These are phyloP conservation scores for Sisor rabdophorus DNA, from an alignment of 2,113 vertebrate genomes.

Conservation along the genomic window DNA sequence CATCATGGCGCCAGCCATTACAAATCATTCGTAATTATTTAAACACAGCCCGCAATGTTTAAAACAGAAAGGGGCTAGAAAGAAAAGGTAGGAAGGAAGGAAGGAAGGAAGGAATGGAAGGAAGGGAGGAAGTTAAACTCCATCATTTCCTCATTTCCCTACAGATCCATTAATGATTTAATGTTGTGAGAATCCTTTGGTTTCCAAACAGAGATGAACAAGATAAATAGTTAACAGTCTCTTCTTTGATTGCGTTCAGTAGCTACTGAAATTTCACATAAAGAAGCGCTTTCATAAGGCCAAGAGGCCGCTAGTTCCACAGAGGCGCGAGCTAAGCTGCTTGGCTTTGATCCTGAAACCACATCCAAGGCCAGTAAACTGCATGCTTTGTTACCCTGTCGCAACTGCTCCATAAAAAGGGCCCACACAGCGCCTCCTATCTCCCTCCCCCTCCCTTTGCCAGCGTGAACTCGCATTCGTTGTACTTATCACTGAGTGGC, in stretches of 20 bases:
- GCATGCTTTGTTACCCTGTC: slow-evolving; percentile 60
- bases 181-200: slow-evolving; percentile 41
- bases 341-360: slow-evolving; percentile 68
- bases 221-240: slow-evolving; percentile 63
- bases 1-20: too few species aligned
- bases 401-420: slow-evolving; percentile 34
- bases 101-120: too few species aligned
- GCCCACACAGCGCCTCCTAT: slow-evolving; percentile 25
- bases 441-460: slow-evolving; percentile 9
- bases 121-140: slow-evolving; percentile 21
- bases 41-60: slow-evolving; percentile 22
- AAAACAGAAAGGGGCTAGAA: slow-evolving; percentile 31
- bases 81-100: too few species aligned
- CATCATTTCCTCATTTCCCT: slow-evolving; percentile 28
- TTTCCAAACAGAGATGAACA: slow-evolving; percentile 49
- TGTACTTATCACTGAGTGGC: slow-evolving; percentile 72
- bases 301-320: slow-evolving; percentile 67
- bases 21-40: too few species aligned
- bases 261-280: slow-evolving; percentile 61
- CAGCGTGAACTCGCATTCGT: slow-evolving; percentile 42
- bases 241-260: slow-evolving; percentile 61
- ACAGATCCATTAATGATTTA: slow-evolving; percentile 38
- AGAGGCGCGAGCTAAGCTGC: slow-evolving; percentile 60
- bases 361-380: slow-evolving; percentile 66
- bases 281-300: slow-evolving; percentile 67